Percentiles rank a stretch among this genome's conserved stretches.
Evolutionary conservation across 2,888 invertebrate genomes (phyloP).

Genomic region (Ditylenchus weischeri): DNA sequence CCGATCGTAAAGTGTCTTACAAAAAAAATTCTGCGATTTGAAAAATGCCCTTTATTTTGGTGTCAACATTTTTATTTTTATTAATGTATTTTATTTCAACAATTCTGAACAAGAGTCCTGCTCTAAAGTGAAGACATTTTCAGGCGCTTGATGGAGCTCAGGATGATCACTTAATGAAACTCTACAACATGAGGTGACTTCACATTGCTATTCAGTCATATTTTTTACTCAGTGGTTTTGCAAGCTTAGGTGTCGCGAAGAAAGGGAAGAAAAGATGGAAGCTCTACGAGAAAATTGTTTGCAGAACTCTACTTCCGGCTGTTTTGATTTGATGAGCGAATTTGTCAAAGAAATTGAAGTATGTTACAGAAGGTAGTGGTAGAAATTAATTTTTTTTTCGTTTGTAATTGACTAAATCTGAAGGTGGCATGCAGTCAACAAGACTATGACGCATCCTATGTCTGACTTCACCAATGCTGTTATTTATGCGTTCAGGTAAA

Average conservation of each 20-base stretch:
- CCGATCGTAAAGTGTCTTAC: no score
- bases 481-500: slow-evolving; percentile 49
- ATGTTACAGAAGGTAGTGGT: slow-evolving; percentile 34
- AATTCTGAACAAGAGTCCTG: no score
- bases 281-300: slow-evolving; percentile 24
- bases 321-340: slow-evolving; percentile 33
- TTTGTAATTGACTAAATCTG: no score
- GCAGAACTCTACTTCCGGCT: slow-evolving; percentile 17
- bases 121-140: no score
- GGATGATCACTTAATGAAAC: slow-evolving; percentile 36
- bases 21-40: no score
- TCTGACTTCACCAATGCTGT: slow-evolving; percentile 48
- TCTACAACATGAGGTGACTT: slow-evolving; percentile 34
- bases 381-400: no score
- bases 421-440: slow-evolving; percentile 40
- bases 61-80: no score
- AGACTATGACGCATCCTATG: slow-evolving; percentile 45
- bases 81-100: no score
- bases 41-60: no score
- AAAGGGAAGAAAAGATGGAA: slow-evolving; percentile 27
- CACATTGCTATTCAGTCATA: not conserved
- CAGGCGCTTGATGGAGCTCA: slow-evolving; percentile 48
- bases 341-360: slow-evolving; percentile 32
- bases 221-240: not conserved
- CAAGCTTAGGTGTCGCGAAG: slow-evolving; percentile 27